Conservation (phyloP, 1,140 invertebrate genomes). For the Calliphora vicina region DNA sequence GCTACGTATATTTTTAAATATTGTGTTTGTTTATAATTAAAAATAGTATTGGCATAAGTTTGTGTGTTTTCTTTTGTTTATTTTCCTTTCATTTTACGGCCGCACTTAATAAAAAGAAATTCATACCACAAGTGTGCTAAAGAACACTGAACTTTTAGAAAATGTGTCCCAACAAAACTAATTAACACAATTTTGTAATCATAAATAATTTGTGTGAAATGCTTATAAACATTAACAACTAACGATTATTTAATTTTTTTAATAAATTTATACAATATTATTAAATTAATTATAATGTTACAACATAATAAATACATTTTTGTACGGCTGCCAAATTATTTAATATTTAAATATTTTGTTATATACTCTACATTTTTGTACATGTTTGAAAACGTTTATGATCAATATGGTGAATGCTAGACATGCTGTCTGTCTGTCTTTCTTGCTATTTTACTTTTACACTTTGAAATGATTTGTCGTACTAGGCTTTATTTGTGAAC, state of each 20-base stretch:
- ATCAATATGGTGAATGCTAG: not conserved
- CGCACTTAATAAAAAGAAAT: not conserved
- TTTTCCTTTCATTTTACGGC: not conserved
- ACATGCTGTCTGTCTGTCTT: not conserved
- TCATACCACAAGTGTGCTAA: not conserved
- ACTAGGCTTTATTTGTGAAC: not conserved
- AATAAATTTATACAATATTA: not conserved
- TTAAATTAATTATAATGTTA: not conserved
- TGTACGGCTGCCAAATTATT: slow-evolving; percentile 22
- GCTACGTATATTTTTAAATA: not conserved
- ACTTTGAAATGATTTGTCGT: not conserved
- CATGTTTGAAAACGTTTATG: not conserved
- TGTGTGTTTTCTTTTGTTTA: not conserved
- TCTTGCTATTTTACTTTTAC: slow-evolving; percentile 3
- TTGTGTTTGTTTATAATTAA: slow-evolving; percentile 7
- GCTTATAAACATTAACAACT: not conserved
- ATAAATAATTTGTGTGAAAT: not conserved
- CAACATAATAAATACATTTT: not conserved
- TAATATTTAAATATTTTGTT: slow-evolving; percentile 25
- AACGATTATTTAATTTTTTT: not conserved
- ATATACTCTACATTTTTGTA: not conserved
- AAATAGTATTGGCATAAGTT: not conserved
- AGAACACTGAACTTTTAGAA: slow-evolving; percentile 5
- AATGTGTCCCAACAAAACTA: not conserved
- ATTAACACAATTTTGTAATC: slow-evolving; percentile 3